Evolutionary conservation across 1,140 invertebrate genomes (phyloP), one percentile per base, ranked within the genome.

Genomic region (Bombus sylvicola): DNA sequence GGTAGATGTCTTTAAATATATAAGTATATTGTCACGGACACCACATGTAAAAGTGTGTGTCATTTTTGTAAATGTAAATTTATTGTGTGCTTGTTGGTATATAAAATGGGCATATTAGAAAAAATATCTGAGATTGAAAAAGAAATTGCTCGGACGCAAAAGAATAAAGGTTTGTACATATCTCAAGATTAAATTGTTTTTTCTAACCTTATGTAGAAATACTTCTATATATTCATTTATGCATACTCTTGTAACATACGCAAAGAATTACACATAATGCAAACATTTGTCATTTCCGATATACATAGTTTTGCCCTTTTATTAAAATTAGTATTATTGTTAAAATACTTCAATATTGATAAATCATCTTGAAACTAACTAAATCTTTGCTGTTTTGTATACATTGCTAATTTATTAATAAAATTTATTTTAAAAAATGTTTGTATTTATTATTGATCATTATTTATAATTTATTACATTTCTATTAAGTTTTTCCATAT

Each of bases 41-140:
- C 8, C 31, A 41, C n/a, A 5, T 12, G 41, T 69, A 39, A 37
- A 34, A 28, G 73, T 69, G 62, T 85, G 57, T 83, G n/a, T 76
- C 31, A 64, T 80, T 47, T 41, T 71, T 76, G 34, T 74, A 83
- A 81, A 87, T 87, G 85, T 89, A 78, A 89, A 53, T 75, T 81
- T 69, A 4, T 75, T 41, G 39, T 31, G 57, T 37, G 13, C n/a
- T 57, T 69, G 43, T 79, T 25, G 25, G 31, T 62, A 77, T 37
- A 13, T 59, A 81, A 59, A 43, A 99, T 99, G 99, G 99, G 99
- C 88, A 99, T 99, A 94, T 95, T 99, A 90, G 99, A 99, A 93
- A 99, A 99, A 96, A 99, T 99, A 94, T 97, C 98, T 1, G 99
- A 99, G 96, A 99, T 99, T 83, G 99, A 99, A 94, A 98, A 97